These are phyloP conservation scores for Otolemur crassicaudatus DNA, from an alignment of 2,797 vertebrate species.

Conservation along the genomic window DNA sequence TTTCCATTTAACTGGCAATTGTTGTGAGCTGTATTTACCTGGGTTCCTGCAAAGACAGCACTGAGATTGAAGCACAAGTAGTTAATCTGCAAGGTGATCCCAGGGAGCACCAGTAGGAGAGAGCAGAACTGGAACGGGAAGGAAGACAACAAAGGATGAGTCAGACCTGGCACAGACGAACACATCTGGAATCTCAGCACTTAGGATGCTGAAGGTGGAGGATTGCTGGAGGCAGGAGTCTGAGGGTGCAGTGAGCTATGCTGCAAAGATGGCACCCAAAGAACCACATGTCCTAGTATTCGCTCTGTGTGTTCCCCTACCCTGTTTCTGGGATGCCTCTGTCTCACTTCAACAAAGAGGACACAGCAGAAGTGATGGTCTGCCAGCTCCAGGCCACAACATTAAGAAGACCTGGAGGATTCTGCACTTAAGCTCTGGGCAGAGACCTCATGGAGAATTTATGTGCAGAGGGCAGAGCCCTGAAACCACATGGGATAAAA, in stretches of 20 bases:
- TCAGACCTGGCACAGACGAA: too few species aligned
- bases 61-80: background rate
- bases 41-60: too few species aligned
- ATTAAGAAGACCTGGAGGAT: background rate
- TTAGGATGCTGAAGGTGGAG: too few species aligned
- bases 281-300: background rate
- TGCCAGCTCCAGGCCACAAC: background rate
- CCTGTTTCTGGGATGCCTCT: background rate
- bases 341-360: background rate
- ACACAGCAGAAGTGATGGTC: background rate
- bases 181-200: too few species aligned
- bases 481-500: background rate
- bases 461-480: background rate
- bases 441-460: background rate
- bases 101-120: background rate
- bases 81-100: background rate
- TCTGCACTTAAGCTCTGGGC: background rate
- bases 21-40: accelerated
- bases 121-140: background rate
- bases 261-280: background rate
- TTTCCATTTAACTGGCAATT: too few species aligned
- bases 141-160: background rate
- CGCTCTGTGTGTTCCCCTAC: background rate
- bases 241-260: too few species aligned
- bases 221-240: too few species aligned